These are phyloP conservation scores for Apolygus lucorum DNA, from an alignment of 1,140 invertebrate genomes.

Conservation along the genomic window DNA sequence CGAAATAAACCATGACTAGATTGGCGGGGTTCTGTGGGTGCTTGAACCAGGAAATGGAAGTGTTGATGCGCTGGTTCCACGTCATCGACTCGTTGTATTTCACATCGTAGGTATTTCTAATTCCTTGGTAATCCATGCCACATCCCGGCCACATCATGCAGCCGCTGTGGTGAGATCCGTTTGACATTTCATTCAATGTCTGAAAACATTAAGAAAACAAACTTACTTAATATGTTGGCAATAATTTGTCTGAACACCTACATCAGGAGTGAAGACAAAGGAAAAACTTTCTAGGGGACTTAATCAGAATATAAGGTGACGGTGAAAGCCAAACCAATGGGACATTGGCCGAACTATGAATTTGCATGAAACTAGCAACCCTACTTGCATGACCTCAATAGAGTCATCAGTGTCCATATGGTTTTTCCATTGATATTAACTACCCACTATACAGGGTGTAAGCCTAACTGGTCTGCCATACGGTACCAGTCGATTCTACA, in stretches of 20 bases:
- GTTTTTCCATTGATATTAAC: no score
- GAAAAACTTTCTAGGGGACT: no score
- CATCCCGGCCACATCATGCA: constrained; percentile 55
- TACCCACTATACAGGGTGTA: no score
- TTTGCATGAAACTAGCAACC: no score
- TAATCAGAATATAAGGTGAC: no score
- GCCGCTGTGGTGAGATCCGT: constrained; percentile 44
- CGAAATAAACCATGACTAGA: constrained; percentile 60
- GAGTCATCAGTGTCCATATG: no score
- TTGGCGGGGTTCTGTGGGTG: constrained; percentile 47
- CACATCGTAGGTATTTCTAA: constrained; percentile 41
- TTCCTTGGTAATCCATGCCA: constrained; percentile 42
- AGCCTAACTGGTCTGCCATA: no score
- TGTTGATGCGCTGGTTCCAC: constrained; percentile 50
- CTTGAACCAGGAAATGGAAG: constrained; percentile 56
- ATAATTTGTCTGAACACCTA: background rate
- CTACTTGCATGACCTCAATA: no score
- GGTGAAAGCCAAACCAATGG: no score
- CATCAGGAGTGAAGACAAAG: background rate
- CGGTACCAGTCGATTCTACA: no score
- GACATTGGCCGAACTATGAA: no score
- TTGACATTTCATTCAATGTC: constrained; percentile 50
- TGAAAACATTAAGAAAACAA: constrained; percentile 39
- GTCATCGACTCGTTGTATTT: constrained; percentile 43
- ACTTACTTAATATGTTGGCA: no score